Evolutionary conservation across 2,113 vertebrate genomes (phyloP), one percentile per base, ranked within the genome.

Genomic region (Patagioenas fasciata): DNA sequence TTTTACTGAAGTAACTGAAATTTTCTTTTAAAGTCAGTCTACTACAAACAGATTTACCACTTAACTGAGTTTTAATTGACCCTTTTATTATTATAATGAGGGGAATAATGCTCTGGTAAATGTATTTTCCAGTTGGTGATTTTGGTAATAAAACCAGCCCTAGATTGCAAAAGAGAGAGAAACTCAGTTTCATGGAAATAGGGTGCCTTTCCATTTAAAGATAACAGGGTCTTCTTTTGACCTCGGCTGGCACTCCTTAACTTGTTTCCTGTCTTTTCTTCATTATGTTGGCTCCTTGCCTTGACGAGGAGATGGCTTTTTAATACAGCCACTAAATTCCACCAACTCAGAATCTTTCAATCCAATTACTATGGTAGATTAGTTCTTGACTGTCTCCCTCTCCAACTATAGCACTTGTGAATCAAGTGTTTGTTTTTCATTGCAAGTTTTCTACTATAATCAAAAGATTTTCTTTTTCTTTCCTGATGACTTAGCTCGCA

Each of bases 341-440:
- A 97, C 95, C 92, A 94, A 89, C 93, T 93, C 74, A 31, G 95
- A 92, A 95, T 86, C 97, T 92, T 95, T 96, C 83, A 98, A 96
- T 98, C 97, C 97, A 97, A 97, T 98, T 98, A 97, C 97, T 98
- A 97, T 95, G 96, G 97, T 96, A 98, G 97, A 98, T 98, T 97
- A 98, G 97, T 95, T 97, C 85, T 90, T 96, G 95, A 93, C 92
- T 94, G 80, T 93, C 57, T 90, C 81, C 60, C 38, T 93, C 89
- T 96, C 73, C 92, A 97, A 29, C 85, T 92, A 86, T 70, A 81
- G 93, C 95, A 88, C 86, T 93, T 85, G 81, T 75, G 84, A 97
- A 94, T 94, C 83, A 57, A 89, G 91, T 96, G 91, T 95, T 97
- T 94, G 94, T 92, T 97, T 95, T 95, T 80, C 62, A 36, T 79